Percentiles rank a stretch among this genome's conserved stretches.
phyloP scores from a whole-genome alignment of 2,888 invertebrate species.

The Gortyna flavago region DNA sequence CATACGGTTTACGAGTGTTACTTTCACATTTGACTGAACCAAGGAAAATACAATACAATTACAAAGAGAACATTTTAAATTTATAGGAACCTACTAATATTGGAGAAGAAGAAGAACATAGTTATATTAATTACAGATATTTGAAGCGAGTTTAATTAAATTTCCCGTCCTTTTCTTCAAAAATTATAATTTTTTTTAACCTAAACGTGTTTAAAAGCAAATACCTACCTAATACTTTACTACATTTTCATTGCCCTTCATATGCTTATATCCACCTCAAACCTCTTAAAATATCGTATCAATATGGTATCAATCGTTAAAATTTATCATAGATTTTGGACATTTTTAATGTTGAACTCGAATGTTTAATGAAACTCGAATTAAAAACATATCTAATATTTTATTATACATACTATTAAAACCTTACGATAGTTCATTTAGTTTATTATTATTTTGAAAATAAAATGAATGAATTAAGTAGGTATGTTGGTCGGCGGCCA shows the following conservation, averaged over 20 bases:
- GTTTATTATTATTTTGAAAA: slow-evolving; percentile 10
- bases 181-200: neutral
- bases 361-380: too few species aligned
- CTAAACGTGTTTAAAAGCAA: neutral
- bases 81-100: neutral
- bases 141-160: neutral
- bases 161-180: neutral
- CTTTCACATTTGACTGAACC: neutral
- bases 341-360: neutral
- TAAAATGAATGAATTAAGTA: slow-evolving; percentile 36
- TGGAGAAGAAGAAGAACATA: neutral
- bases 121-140: neutral
- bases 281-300: neutral
- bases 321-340: neutral
- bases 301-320: neutral
- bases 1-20: neutral
- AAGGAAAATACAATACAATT: neutral
- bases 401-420: neutral
- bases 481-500: slow-evolving; percentile 75
- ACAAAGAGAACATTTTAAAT: neutral
- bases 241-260: too few species aligned
- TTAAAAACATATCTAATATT: neutral
- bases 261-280: neutral
- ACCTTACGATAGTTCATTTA: neutral
- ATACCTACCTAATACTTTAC: neutral